Base-by-base conservation (phyloP, 2,888 invertebrate species). In the Aphodius sticticus region DNA sequence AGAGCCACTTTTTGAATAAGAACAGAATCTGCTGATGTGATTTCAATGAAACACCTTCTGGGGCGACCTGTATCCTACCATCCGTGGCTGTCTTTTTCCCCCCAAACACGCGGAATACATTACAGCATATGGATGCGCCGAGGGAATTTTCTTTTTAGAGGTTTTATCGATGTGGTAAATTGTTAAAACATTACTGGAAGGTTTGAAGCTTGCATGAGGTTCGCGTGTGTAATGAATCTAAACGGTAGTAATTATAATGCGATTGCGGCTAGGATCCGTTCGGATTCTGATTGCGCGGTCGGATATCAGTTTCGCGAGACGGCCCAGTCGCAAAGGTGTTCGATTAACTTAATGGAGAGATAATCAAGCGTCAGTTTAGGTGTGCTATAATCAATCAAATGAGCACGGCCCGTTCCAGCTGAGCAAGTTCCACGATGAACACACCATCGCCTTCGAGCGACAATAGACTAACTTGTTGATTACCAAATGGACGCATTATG, bases 401-500 rank as follows among this genome's bases (percentile, higher is more conserved):
- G 78, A 74, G 75, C 79, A 77, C 78, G 79, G 79, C 79, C 77
- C 80, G 79, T 81, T 79, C 78, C 79, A 76, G 79, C 78, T 16
- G 77, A 79, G 78, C 80, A 79, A 80, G 75, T 78, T 77, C 78
- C 81, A 77, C 79, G 81, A 82, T 81, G 82, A 82, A 81, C 82
- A 81, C 80, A 80, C 81, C 80, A 80, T 81, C 80, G 78, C 77
- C 76, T 80, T 79, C 80, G 77, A 80, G 82, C 83, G 83, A 83
- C 83, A 83, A 83, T 83, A 83, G 83, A 82, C 81, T 82, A 84
- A 84, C 84, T 84, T 84, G 84, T 84, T 84, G 84, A 84, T 83
- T 84, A 84, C 82, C 81, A 83, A 84, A 84, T 83, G 82, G 82
- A 83, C 82, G 82, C 83, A 82, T 83, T 83, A 80, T 82, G 81